These are phyloP conservation scores for Bradypodion pumilum DNA, from an alignment of 2,797 vertebrate species.

Conservation along the genomic window DNA sequence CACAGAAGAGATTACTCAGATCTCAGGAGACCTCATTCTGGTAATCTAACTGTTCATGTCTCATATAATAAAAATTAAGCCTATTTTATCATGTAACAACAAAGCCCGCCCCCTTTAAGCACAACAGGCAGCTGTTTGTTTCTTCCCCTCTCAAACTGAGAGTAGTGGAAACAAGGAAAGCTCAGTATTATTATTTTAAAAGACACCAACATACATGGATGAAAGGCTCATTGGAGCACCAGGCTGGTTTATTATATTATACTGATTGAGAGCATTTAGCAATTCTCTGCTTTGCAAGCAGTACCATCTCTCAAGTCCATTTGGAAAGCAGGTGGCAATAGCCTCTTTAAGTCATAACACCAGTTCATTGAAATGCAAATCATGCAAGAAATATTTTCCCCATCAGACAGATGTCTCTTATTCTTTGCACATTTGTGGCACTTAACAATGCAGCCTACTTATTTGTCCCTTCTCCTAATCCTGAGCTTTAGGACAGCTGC, in stretches of 20 bases:
- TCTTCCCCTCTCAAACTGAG: not conserved
- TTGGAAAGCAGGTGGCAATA: fast-evolving
- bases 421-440: not conserved
- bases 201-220: not conserved
- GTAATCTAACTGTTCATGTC: not conserved
- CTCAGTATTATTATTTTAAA: not conserved
- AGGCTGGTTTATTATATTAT: conserved; percentile 44
- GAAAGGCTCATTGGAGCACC: conserved; percentile 12
- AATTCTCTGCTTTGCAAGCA: conserved; percentile 24
- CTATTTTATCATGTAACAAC: not conserved
- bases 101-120: not conserved
- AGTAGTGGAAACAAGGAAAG: conserved; percentile 6
- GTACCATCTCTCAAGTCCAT: not conserved
- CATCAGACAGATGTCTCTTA: not conserved
- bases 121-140: not conserved
- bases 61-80: not conserved
- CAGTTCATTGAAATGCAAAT: not conserved
- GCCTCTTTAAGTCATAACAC: fast-evolving
- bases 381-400: not conserved
- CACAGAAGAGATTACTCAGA: not conserved
- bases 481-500: too few relatives aligned
- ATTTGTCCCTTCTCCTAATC: not conserved
- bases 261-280: conserved; percentile 15
- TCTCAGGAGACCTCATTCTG: not conserved
- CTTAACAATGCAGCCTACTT: fast-evolving